Evolutionary conservation across 1,140 invertebrate species (phyloP).

Genomic region (Panulirus ornatus): DNA sequence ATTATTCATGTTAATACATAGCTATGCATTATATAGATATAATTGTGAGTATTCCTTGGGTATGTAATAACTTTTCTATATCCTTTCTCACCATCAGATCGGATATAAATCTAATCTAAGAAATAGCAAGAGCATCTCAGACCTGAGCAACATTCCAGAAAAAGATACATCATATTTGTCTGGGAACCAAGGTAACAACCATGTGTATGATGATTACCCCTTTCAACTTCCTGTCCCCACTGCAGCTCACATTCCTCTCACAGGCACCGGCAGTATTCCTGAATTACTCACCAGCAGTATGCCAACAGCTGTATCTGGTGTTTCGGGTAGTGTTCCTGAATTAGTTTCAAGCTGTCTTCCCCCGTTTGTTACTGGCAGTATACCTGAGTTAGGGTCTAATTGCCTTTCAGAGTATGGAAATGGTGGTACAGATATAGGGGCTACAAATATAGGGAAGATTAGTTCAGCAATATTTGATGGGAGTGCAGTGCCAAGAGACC

Average conservation of each 20-base stretch:
- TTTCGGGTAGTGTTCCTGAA: conserved; percentile 24
- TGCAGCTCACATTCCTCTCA: conserved; percentile 40
- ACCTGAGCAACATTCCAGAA: conserved; percentile 81
- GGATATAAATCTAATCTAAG: conserved; percentile 87
- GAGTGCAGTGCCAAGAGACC: conserved; percentile 58
- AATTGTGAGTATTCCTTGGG: too few relatives aligned
- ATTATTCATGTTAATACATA: too few relatives aligned
- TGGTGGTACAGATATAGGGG: conserved; percentile 7
- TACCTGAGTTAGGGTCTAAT: conserved; percentile 59
- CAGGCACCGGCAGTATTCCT: conserved; percentile 43
- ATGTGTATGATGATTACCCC: conserved; percentile 15
- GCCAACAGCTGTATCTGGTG: conserved; percentile 11
- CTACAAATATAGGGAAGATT: conserved; percentile 19
- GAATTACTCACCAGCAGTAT: conserved; percentile 26
- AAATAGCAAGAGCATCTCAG: conserved; percentile 89
- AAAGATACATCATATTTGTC: conserved; percentile 74
- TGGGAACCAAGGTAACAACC: conserved; percentile 71
- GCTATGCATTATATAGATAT: neutral
- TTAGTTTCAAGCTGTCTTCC: conserved; percentile 33
- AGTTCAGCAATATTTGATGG: conserved; percentile 65
- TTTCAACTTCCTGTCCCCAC: conserved; percentile 45
- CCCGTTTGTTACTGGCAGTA: conserved; percentile 7
- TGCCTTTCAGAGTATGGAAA: conserved; percentile 48
- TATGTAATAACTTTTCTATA: too few relatives aligned
- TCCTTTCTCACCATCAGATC: conserved; percentile 80